Evolutionary conservation across 1,140 invertebrate species (phyloP).

Genomic region (Hycleus cichorii): DNA sequence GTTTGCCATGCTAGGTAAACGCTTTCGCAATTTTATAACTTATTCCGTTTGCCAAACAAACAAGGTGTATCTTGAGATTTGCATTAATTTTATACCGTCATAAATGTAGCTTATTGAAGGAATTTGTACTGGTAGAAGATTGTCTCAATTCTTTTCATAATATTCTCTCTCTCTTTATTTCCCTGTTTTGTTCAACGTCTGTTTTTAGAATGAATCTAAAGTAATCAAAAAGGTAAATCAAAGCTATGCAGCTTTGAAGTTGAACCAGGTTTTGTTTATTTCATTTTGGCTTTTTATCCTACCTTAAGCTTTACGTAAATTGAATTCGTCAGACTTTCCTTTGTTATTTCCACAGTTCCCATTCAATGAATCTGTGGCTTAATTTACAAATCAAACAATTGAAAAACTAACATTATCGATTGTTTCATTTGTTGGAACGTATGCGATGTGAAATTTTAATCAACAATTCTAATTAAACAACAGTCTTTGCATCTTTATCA

Average conservation of each 20-base stretch:
- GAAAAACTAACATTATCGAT: background rate
- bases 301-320: conserved; percentile 21
- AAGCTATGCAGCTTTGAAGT: conserved; percentile 13
- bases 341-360: conserved; percentile 7
- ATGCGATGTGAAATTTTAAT: background rate
- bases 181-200: background rate
- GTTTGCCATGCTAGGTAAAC: conserved; percentile 32
- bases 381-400: background rate
- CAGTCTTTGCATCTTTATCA: background rate
- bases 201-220: background rate
- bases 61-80: conserved; percentile 37
- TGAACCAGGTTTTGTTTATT: conserved; percentile 25
- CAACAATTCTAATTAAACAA: background rate
- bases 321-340: conserved; percentile 18
- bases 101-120: conserved; percentile 31
- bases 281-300: conserved; percentile 20
- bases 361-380: background rate
- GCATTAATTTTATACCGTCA: conserved; percentile 37
- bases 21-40: conserved; percentile 33
- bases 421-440: background rate
- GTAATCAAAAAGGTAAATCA: conserved; percentile 32
- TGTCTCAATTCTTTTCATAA: background rate
- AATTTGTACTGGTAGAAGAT: conserved; percentile 3
- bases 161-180: background rate
- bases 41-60: conserved; percentile 23